These are phyloP conservation scores for Gavialis gangeticus DNA, from an alignment of 2,113 vertebrate species.

Conservation along the genomic window DNA sequence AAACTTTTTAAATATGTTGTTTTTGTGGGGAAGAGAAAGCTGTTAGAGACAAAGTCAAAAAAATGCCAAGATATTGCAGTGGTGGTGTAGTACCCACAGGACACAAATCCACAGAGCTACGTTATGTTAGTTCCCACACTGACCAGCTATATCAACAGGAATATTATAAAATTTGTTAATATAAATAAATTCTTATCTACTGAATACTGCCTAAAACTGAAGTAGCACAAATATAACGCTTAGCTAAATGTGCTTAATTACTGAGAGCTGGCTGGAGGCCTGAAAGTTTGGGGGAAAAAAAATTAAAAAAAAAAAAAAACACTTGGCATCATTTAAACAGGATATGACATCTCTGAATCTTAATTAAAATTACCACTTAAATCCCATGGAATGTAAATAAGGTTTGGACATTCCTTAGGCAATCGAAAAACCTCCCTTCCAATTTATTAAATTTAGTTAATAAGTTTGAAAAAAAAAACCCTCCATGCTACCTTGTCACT, in stretches of 20 bases:
- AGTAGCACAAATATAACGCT: neutral
- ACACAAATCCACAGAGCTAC: neutral
- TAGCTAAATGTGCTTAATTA: neutral
- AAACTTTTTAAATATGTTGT: neutral
- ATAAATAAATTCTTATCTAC: neutral
- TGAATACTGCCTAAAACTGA: neutral
- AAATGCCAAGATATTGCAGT: neutral
- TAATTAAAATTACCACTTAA: constrained; percentile 37
- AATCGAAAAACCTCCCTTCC: neutral
- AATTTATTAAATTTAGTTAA: constrained; percentile 36
- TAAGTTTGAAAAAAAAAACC: neutral
- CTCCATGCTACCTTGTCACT: constrained; percentile 38
- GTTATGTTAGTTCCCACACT: neutral
- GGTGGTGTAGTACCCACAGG: rapidly evolving
- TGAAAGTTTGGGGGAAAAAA: neutral
- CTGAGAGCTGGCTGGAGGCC: neutral
- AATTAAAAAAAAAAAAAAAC: neutral
- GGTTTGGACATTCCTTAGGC: constrained; percentile 22
- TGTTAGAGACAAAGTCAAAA: neutral
- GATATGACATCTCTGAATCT: neutral
- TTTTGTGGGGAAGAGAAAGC: neutral
- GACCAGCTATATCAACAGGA: neutral
- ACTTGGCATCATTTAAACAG: neutral
- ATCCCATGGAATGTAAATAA: neutral
- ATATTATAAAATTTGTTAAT: neutral